Base-by-base conservation (phyloP, 2,888 invertebrate genomes). In the Thysanoteuthis rhombus region DNA sequence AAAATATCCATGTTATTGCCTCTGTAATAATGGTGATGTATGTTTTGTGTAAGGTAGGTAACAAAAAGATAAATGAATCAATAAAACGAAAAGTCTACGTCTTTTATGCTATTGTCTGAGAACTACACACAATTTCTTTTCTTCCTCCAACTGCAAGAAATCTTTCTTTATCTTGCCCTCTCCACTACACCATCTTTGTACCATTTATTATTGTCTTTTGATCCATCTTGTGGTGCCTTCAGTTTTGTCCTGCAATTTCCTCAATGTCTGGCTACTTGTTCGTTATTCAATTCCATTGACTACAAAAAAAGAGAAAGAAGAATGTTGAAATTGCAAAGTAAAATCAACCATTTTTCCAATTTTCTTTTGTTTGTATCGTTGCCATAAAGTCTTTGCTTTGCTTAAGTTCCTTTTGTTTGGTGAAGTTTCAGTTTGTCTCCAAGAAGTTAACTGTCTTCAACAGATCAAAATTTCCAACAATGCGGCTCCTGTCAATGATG, bases 91-190 rank as follows among this genome's bases (percentile, higher is more conserved):
- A 75, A 75, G n/a, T n/a, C 75, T 75, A 75, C 19, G 8, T 75
- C 75, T 75, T 75, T 75, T n/a, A 75, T n/a, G 75, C 75, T 75
- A 75, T 75, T 75, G 75, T 75, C 75, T 75, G n/a, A n/a, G 75
- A n/a, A n/a, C 75, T 75, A n/a, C n/a, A 75, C 75, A n/a, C n/a
- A n/a, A n/a, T 75, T 75, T 75, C n/a, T 75, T 52, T 52, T 75
- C n/a, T 75, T 75, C n/a, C n/a, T 75, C 75, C 75, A 75, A 75
- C 3, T 75, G 75, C 75, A 12, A 75, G n/a, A 75, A 75, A 19
- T 75, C 32, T 75, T 75, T 75, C 75, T 75, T 75, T 19, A n/a
- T 8, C 75, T 75, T 36, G n/a, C 12, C n/a, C n/a, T n/a, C 75
- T 36, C n/a, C 75, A 75, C 75, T n/a, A 36, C 75, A 75, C 75